Percentiles rank a stretch among this genome's conserved stretches.
Evolutionary conservation across 2,888 invertebrate species (phyloP).

Genomic region (Epiblema foenella): DNA sequence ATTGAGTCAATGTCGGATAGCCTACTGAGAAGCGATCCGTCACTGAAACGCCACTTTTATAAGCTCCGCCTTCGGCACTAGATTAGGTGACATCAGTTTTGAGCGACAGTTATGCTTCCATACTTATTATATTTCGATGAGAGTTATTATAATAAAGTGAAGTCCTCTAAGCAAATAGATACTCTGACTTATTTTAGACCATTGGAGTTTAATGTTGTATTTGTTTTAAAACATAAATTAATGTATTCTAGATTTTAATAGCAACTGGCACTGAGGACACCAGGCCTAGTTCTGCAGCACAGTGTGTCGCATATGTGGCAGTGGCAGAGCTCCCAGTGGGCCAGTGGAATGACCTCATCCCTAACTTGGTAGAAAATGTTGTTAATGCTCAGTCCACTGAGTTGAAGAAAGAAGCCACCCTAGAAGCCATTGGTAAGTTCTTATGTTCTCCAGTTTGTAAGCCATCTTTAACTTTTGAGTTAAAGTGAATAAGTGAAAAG

Average conservation of each 20-base stretch:
- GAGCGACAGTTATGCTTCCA: too few relatives aligned
- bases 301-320: conserved; percentile 99
- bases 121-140: too few relatives aligned
- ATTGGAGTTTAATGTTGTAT: background rate
- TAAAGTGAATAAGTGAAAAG: background rate
- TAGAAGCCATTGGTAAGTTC: conserved; percentile 95
- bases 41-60: too few relatives aligned
- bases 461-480: background rate
- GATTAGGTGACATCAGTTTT: too few relatives aligned
- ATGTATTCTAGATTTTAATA: conserved; percentile 89
- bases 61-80: too few relatives aligned
- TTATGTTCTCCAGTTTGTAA: background rate
- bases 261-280: conserved; percentile 98
- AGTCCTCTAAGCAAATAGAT: too few relatives aligned
- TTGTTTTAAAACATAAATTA: conserved; percentile 24
- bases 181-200: too few relatives aligned
- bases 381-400: conserved; percentile 94
- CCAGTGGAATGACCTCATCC: conserved; percentile 97
- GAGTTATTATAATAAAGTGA: too few relatives aligned
- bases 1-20: too few relatives aligned
- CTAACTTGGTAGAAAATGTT: conserved; percentile 95
- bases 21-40: too few relatives aligned
- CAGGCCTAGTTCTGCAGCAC: conserved; percentile 98
- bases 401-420: conserved; percentile 97
- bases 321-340: conserved; percentile 97